A percentile compares a stretch with the other conserved stretches of the same genome.
phyloP scores from a whole-genome alignment of 2,113 vertebrate species.

The Glaucomys volans region DNA sequence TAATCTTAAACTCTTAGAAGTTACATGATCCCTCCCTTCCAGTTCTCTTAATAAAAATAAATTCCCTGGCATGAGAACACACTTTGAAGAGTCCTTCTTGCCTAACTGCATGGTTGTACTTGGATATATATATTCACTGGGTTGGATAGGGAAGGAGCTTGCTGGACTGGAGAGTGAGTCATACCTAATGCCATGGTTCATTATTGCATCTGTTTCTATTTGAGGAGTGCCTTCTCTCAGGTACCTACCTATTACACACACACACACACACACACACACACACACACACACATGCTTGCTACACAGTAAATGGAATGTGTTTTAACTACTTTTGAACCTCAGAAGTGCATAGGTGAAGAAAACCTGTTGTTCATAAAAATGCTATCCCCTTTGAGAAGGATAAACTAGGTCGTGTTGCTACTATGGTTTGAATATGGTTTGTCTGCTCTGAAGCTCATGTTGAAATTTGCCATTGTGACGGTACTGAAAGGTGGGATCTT shows the following conservation, averaged over 20 bases:
- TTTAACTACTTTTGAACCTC: not conserved
- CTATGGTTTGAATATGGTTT: not conserved
- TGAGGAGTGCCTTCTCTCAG: conserved; percentile 29
- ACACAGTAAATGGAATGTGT: conserved; percentile 2
- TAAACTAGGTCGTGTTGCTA: not conserved
- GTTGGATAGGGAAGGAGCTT: not conserved
- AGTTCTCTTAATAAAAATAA: conserved; percentile 57
- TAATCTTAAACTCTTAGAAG: not conserved
- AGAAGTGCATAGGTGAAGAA: not conserved
- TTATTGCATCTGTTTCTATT: conserved; percentile 42
- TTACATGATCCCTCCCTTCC: not conserved
- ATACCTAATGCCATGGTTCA: not conserved
- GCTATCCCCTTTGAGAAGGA: not conserved
- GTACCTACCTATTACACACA: not conserved
- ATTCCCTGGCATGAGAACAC: not conserved
- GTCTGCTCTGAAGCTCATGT: not conserved
- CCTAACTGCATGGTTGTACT: not conserved
- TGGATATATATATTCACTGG: not conserved
- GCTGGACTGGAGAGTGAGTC: conserved; percentile 31
- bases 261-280: too few relatives aligned
- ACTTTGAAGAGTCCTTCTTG: not conserved
- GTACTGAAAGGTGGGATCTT: not conserved
- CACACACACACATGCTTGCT: not conserved
- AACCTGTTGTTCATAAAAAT: conserved; percentile 4
- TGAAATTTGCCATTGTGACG: not conserved